Evolutionary conservation across 64 coral and sea anemone genomes (phyloP).

Genomic region (Cladopsammia gracilis): DNA sequence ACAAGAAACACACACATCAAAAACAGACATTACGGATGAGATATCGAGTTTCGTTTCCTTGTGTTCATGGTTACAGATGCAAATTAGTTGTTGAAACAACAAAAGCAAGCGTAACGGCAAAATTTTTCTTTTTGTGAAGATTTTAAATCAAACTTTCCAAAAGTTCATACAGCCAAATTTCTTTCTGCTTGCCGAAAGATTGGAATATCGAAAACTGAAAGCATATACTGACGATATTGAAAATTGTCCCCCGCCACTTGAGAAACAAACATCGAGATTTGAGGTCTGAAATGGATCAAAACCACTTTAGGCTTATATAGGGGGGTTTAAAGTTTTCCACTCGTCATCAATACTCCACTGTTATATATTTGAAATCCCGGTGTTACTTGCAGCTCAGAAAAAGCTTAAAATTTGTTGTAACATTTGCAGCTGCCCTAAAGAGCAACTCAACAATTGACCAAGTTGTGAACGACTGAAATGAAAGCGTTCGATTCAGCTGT

Average conservation of each 20-base stretch:
- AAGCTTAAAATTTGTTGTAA: no score
- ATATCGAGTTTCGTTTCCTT: slow-evolving; percentile 35
- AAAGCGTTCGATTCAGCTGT: neutral
- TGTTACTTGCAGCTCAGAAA: neutral
- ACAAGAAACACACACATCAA: neutral
- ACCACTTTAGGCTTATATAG: no score
- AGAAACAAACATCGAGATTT: slow-evolving; percentile 26
- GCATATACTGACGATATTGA: neutral
- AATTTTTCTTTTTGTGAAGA: neutral
- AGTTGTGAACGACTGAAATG: neutral
- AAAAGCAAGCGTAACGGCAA: slow-evolving; percentile 13
- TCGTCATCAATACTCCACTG: neutral
- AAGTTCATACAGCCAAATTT: neutral
- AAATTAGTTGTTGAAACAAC: slow-evolving; percentile 10
- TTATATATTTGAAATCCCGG: no score
- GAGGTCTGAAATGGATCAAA: neutral
- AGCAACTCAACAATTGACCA: no score
- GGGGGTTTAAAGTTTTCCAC: neutral
- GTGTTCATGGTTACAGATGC: slow-evolving; percentile 57
- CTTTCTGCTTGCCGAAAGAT: neutral
- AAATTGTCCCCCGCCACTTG: neutral
- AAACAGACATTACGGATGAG: neutral
- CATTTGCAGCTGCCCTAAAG: neutral
- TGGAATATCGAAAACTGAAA: neutral
- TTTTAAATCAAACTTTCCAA: neutral